Percentiles rank a stretch among this genome's conserved stretches.
Evolutionary conservation across 2,113 vertebrate genomes (phyloP).

Genomic region (Melanostigma gelatinosum): DNA sequence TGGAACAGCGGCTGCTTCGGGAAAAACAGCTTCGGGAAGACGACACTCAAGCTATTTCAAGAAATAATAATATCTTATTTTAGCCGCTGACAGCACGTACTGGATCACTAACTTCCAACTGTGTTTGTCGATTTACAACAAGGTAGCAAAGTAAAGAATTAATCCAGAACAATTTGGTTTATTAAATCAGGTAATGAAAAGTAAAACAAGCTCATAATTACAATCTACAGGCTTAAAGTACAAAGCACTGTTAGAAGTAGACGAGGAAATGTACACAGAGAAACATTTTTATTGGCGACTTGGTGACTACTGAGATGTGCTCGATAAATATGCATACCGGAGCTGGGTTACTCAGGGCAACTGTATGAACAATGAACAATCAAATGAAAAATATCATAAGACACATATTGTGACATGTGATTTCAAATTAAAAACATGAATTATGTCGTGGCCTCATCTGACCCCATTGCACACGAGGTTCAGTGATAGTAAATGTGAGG

Average conservation of each 20-base stretch:
- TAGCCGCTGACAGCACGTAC: background rate
- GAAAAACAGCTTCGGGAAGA: too few species aligned
- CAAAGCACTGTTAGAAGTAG: background rate
- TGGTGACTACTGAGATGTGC: slow-evolving; percentile 8
- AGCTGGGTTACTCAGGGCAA: slow-evolving; percentile 11
- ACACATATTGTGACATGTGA: too few species aligned
- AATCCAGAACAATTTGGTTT: background rate
- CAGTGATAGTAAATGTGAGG: slow-evolving; percentile 8
- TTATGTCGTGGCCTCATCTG: background rate
- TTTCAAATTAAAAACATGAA: slow-evolving; percentile 7
- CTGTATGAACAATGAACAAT: slow-evolving; percentile 31
- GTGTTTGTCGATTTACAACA: background rate
- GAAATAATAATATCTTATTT: background rate
- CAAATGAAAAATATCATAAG: background rate
- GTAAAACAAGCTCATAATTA: background rate
- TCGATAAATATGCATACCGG: slow-evolving; percentile 21
- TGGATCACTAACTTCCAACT: background rate
- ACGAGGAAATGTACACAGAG: background rate
- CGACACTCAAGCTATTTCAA: background rate
- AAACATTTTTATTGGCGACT: slow-evolving; percentile 12
- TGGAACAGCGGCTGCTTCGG: too few species aligned
- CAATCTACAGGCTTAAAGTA: background rate
- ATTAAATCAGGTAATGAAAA: slow-evolving; percentile 4
- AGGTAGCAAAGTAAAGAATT: background rate
- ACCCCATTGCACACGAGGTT: background rate